Evolutionary conservation across 2,797 vertebrate genomes (phyloP).

Genomic region (Acipenser ruthenus): DNA sequence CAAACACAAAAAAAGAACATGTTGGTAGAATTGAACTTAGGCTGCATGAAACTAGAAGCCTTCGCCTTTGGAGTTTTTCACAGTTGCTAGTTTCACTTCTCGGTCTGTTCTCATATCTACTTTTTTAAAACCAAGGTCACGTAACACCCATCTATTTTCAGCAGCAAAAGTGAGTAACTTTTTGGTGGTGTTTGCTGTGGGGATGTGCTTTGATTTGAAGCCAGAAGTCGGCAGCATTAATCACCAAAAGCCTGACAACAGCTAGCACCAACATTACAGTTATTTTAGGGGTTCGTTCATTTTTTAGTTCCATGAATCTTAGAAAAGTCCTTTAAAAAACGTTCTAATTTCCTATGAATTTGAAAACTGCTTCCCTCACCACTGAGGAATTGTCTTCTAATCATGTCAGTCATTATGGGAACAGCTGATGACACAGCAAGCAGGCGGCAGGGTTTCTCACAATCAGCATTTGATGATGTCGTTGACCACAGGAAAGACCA

Average conservation of each 20-base stretch:
- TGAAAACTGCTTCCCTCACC: constrained; percentile 5
- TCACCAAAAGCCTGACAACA: background rate
- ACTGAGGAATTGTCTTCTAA: background rate
- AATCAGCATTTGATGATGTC: no score
- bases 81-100: background rate
- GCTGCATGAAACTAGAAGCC: no score
- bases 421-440: background rate
- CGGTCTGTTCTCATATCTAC: background rate
- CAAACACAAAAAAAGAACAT: no score
- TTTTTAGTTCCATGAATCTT: background rate
- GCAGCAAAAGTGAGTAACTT: background rate
- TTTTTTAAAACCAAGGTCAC: background rate
- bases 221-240: background rate
- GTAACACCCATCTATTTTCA: background rate
- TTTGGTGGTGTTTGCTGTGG: background rate
- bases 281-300: background rate
- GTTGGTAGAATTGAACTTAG: background rate
- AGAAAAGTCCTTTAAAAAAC: background rate
- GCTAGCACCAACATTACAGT: background rate
- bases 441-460: no score
- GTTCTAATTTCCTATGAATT: background rate
- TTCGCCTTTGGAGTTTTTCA: background rate
- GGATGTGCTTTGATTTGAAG: background rate
- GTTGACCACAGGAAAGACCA: no score
- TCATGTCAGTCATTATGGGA: background rate